Evolutionary conservation across 1,140 invertebrate species (phyloP).

Genomic region (Magallana angulata): DNA sequence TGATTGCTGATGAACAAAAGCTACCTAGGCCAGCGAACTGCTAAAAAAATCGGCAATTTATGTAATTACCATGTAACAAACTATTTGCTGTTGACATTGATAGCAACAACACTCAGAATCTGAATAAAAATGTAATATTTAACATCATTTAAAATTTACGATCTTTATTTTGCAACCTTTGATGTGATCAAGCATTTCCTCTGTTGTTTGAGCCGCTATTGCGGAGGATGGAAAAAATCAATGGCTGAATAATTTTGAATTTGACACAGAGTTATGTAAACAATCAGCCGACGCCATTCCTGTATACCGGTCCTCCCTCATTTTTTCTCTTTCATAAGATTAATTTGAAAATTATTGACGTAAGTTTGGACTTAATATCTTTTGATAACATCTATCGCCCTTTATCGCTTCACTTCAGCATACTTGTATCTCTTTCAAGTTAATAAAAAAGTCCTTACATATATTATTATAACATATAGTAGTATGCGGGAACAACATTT

Average conservation of each 20-base stretch:
- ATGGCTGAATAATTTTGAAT: not conserved
- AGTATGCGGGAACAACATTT: no score
- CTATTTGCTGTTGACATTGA: not conserved
- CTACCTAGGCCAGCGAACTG: not conserved
- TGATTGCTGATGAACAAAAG: not conserved
- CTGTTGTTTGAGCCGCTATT: not conserved
- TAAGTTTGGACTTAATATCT: no score
- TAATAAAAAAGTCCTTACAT: no score
- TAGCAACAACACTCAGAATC: not conserved
- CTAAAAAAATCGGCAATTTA: not conserved
- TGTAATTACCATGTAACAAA: not conserved
- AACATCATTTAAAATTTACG: not conserved
- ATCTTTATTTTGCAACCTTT: constrained; percentile 1
- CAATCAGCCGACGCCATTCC: not conserved
- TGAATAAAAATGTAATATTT: not conserved
- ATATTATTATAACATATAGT: no score
- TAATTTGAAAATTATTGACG: no score
- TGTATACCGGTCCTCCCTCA: no score
- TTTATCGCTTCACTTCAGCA: no score
- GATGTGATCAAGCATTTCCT: not conserved
- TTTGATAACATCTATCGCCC: no score
- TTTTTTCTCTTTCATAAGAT: no score
- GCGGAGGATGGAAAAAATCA: not conserved
- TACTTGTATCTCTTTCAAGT: no score
- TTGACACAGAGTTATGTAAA: not conserved